phyloP scores from a whole-genome alignment of 2,888 invertebrate species.

The Schrankia costaestrigalis region DNA sequence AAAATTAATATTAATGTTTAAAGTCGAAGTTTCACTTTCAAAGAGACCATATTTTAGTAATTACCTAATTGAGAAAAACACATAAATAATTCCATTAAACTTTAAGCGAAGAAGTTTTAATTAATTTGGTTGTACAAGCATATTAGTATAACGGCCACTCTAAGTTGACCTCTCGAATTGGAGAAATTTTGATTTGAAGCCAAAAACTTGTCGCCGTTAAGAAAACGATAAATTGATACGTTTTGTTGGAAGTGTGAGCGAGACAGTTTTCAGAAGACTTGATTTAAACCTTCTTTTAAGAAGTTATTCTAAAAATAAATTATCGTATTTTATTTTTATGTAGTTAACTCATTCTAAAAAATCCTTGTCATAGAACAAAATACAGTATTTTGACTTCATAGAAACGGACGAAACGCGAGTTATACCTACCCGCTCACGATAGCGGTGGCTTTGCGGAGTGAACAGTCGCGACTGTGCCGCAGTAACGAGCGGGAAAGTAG shows the following conservation, averaged over 20 bases:
- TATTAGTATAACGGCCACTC: background rate
- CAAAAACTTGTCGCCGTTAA: background rate
- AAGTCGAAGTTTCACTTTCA: slow-evolving; percentile 4
- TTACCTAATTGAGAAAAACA: background rate
- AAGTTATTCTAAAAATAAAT: no score
- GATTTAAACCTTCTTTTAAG: no score
- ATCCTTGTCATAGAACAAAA: no score
- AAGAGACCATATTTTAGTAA: background rate
- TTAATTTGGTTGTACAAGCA: background rate
- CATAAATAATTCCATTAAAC: slow-evolving; percentile 1
- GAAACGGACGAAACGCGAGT: no score
- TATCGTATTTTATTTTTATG: no score
- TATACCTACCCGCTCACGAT: no score
- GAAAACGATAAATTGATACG: background rate
- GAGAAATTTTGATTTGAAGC: background rate
- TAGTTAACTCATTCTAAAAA: no score
- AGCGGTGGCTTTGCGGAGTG: no score
- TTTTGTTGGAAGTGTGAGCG: background rate
- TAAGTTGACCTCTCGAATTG: background rate
- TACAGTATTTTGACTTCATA: no score
- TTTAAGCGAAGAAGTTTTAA: background rate
- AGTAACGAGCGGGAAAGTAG: no score
- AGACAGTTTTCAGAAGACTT: no score
- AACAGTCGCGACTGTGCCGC: no score
- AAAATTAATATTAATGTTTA: slow-evolving; percentile 3